Percentiles rank a stretch among this genome's conserved stretches.
phyloP scores from a whole-genome alignment of 2,797 vertebrate species.

The Helostoma temminkii region DNA sequence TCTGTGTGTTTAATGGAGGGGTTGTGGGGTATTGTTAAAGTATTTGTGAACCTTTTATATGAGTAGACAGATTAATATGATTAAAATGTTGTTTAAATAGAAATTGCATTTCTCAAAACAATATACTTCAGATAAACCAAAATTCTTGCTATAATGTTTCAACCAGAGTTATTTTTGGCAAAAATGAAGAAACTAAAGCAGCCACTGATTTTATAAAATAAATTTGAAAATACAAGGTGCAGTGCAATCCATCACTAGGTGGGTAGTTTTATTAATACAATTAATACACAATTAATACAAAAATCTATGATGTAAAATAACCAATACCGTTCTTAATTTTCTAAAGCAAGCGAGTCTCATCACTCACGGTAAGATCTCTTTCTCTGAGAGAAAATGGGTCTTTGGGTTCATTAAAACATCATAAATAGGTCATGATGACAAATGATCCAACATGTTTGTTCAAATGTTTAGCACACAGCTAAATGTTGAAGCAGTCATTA shows the following conservation, averaged over 20 bases:
- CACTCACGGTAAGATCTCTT: background rate
- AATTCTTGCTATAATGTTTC: too few species aligned
- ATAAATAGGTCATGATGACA: slow-evolving; percentile 24
- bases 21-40: slow-evolving; percentile 13
- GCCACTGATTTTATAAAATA: background rate
- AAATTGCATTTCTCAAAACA: too few species aligned
- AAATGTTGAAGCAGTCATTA: slow-evolving; percentile 54
- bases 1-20: slow-evolving; percentile 5
- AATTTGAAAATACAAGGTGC: background rate
- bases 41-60: slow-evolving; percentile 28
- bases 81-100: too few species aligned
- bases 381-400: background rate
- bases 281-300: background rate
- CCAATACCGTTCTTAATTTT: background rate
- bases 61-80: too few species aligned
- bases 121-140: too few species aligned
- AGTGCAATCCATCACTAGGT: background rate
- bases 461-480: slow-evolving; percentile 40
- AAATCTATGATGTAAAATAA: background rate
- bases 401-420: slow-evolving; percentile 1
- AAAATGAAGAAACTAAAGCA: too few species aligned
- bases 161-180: too few species aligned
- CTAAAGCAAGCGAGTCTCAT: background rate
- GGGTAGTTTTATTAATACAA: background rate
- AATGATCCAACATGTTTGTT: slow-evolving; percentile 18